These are phyloP conservation scores for Ictalurus furcatus DNA, from an alignment of 2,113 vertebrate species.

Conservation along the genomic window DNA sequence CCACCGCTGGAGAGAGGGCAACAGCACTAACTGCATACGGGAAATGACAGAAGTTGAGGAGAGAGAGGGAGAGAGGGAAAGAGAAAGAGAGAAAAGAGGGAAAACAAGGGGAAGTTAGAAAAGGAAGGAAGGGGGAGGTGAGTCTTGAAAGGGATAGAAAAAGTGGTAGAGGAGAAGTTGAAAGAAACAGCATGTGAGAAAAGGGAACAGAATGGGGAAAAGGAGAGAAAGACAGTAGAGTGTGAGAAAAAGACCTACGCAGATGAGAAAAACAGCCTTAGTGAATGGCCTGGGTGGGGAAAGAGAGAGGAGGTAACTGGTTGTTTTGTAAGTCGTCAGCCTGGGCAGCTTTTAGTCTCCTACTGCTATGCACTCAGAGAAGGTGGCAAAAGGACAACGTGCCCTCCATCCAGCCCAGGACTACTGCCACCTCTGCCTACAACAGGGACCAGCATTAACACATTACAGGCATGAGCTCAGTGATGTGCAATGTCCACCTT, in stretches of 20 bases:
- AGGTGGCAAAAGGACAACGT: slow-evolving; percentile 60
- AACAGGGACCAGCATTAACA: slow-evolving; percentile 47
- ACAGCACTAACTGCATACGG: slow-evolving; percentile 38
- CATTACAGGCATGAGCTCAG: slow-evolving; percentile 37
- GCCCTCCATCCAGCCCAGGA: slow-evolving; percentile 57
- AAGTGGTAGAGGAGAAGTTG: slow-evolving; percentile 28
- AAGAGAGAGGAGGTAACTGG: slow-evolving; percentile 63
- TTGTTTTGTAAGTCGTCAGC: slow-evolving; percentile 66
- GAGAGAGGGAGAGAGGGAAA: slow-evolving; percentile 54
- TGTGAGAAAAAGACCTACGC: slow-evolving; percentile 62
- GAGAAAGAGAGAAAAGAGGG: slow-evolving; percentile 52
- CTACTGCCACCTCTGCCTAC: slow-evolving; percentile 54
- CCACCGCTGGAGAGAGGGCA: slow-evolving; percentile 54
- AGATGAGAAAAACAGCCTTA: slow-evolving; percentile 77
- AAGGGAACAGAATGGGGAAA: slow-evolving; percentile 32
- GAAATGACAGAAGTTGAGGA: slow-evolving; percentile 48
- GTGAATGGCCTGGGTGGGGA: slow-evolving; percentile 70
- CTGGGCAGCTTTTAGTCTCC: slow-evolving; percentile 54
- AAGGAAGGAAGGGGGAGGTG: slow-evolving; percentile 58
- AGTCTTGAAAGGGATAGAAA: slow-evolving; percentile 27
- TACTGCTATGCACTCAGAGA: slow-evolving; percentile 73
- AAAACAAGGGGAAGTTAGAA: slow-evolving; percentile 71
- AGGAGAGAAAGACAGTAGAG: slow-evolving; percentile 47
- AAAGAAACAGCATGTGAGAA: slow-evolving; percentile 19
- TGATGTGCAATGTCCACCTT: slow-evolving; percentile 11